Evolutionary conservation across 92 coral and sea anemone species (phyloP), one percentile per base, ranked within the genome.

Genomic region (Actinostola sp.): DNA sequence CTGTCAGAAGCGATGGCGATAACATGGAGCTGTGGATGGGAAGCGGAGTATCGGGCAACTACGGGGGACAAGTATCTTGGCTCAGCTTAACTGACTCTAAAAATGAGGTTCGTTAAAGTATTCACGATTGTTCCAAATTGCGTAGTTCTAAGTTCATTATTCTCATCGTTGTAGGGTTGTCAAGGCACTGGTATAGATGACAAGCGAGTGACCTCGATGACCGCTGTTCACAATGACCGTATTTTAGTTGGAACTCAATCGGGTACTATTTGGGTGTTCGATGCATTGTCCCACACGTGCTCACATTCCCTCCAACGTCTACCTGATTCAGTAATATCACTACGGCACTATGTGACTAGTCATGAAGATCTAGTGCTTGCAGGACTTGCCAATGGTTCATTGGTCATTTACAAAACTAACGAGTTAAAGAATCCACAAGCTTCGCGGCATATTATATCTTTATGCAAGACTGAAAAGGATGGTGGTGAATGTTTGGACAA

Each of bases 21-120:
- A 82, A 77, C 67, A 67, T 92, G 57, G 99, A 95, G 68, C 86
- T 95, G 66, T 95, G 99, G 99, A 85, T 88, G 64, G 99, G 99
- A 31, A 92, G 99, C 59, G 99, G 99, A 11, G 83, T 78, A 65
- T 76, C 91, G 4, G 88, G 87, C 28, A 43, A 72, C 73, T n/a
- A 26, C 29, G 84, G 82, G 44, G 92, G 85, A 8, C 95, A 91
- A 45, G 88, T 95, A 41, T 85, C 99, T 8, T 87, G 96, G 79
- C 43, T 92, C 26, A 89, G 83, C 82, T 84, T 95, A 56, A 85
- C 96, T 1, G 87, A 87, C 61, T 48, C 66, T n/a, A 86, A 88
- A 38, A 76, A 77, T 26, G 87, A 91, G 97, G 98, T 93, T 81
- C 9, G 44, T 33, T n/a, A 10, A 20, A 9, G 13, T 56, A 20